Evolutionary conservation across 2,888 invertebrate genomes (phyloP), one percentile per base, ranked within the genome.

Genomic region (Lasioglossum morio): DNA sequence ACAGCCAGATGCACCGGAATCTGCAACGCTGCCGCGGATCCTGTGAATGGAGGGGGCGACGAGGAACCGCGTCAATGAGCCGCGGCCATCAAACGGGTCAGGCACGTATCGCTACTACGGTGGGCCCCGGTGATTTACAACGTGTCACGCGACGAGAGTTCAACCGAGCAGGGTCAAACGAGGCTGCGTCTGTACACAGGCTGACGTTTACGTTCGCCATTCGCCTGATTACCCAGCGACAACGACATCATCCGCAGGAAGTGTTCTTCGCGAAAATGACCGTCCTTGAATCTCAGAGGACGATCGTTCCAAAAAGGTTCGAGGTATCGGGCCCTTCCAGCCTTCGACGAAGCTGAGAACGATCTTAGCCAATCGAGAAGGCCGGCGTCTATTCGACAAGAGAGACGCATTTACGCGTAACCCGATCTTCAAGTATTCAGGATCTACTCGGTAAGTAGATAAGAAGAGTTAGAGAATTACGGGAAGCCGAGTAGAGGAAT

Each of bases 31-130:
- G 43, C 72, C 84, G 84, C 84, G 86, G 77, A 80, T 91, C 82
- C 89, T 87, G 90, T 92, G 92, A 92, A 92, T 92, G 92, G 90
- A 91, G 91, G 89, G 89, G 89, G 89, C 88, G 89, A 87, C 88
- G 91, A 90, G 90, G 90, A 92, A 92, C 83, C 91, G 91, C 92
- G 92, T 92, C 92, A 92, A 92, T 92, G 92, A 92, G 92, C 90
- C 91, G 92, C 92, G 89, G 91, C 92, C 92, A 92, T 93, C 92
- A 92, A 92, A 93, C 91, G 91, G 91, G 88, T 88, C 92, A 90
- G 93, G 90, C 90, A 85, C 90, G 92, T 93, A 92, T 90, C 92
- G 90, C 88, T 86, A 84, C 87, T 87, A 91, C 87, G 89, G 87
- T 84, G 92, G 90, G 90, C 91, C 91, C 89, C 77, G 81, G 87